phyloP scores from a whole-genome alignment of 2,888 invertebrate species.

The Corythucha ciliata region DNA sequence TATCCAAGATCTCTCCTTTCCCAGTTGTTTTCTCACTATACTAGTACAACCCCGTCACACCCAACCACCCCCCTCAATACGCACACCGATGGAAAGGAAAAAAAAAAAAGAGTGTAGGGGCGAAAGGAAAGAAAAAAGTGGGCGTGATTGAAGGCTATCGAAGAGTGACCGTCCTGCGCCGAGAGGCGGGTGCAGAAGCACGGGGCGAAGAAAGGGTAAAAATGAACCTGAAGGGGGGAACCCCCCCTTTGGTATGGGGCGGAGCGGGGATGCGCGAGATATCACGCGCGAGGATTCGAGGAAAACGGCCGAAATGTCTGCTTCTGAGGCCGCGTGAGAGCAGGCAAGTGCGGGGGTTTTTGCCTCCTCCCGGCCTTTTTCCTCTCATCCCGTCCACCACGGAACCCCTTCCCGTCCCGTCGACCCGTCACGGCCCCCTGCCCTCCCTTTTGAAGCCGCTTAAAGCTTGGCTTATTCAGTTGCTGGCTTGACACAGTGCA shows the following conservation, averaged over 20 bases:
- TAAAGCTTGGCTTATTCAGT: no score
- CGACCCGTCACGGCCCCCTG: conserved; percentile 12
- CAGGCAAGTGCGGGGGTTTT: conserved; percentile 28
- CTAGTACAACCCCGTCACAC: no score
- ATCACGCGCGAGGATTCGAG: not conserved
- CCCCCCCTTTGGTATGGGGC: conserved; percentile 1
- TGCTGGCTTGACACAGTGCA: no score
- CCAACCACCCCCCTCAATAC: no score
- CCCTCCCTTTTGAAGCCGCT: not conserved
- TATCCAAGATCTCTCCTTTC: no score
- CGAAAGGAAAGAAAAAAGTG: no score
- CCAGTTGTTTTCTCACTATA: no score
- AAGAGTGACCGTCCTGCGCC: conserved; percentile 20
- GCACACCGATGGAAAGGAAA: no score
- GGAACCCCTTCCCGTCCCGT: no score
- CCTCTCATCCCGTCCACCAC: no score
- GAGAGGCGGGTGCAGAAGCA: conserved; percentile 15
- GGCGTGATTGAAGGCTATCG: conserved; percentile 28
- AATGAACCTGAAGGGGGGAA: conserved; percentile 10
- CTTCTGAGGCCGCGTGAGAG: conserved; percentile 21
- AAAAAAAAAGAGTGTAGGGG: no score
- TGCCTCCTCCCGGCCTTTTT: no score
- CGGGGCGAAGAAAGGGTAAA: conserved; percentile 17
- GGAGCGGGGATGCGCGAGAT: conserved; percentile 13
- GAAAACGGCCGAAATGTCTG: not conserved